Conservation (phyloP, 2,113 vertebrate genomes). For the Pygoscelis antarcticus region DNA sequence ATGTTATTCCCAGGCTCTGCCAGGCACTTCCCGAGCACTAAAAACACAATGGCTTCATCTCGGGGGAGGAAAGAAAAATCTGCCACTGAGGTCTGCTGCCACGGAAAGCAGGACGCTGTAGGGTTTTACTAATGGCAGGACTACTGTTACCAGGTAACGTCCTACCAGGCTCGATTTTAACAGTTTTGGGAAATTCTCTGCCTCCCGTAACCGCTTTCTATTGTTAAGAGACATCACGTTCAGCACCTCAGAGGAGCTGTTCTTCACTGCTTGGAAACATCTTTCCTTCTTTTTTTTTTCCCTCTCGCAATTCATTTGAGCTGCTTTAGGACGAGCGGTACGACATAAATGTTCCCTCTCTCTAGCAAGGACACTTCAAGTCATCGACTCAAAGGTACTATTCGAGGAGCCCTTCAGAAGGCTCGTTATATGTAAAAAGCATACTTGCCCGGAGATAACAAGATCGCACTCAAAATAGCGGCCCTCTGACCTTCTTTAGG, state of each 20-base stretch:
- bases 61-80: not conserved
- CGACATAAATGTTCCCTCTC: accelerated
- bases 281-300: not conserved
- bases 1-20: not conserved
- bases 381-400: accelerated
- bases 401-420: not conserved
- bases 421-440: not conserved
- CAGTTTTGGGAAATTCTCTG: not conserved
- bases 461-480: not conserved
- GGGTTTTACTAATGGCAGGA: not conserved
- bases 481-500: slow-evolving; percentile 1
- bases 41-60: not conserved
- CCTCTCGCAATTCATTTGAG: not conserved
- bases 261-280: not conserved
- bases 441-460: not conserved
- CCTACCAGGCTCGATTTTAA: not conserved
- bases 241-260: not conserved
- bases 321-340: not conserved
- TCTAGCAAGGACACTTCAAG: not conserved
- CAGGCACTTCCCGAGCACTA: not conserved
- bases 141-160: not conserved
- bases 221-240: accelerated
- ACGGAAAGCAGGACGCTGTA: accelerated
- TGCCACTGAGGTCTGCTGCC: not conserved
- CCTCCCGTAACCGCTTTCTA: not conserved